These are phyloP conservation scores for Phaonia tiefii DNA, from an alignment of 2,888 invertebrate genomes.

Conservation along the genomic window DNA sequence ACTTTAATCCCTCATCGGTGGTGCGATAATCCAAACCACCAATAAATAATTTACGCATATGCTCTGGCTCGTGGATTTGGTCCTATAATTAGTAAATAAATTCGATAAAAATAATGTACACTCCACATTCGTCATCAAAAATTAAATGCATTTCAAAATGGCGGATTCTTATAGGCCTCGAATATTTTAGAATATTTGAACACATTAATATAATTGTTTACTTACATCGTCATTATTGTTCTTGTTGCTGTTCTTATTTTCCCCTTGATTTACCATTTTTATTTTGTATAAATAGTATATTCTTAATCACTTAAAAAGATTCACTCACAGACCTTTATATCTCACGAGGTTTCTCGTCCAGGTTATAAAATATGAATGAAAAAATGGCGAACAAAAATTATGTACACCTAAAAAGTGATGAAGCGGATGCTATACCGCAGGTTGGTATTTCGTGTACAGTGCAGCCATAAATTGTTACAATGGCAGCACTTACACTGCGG, in stretches of 20 bases:
- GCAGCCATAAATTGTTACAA: background rate
- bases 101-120: background rate
- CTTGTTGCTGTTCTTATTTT: slow-evolving; percentile 63
- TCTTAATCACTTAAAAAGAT: background rate
- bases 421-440: background rate
- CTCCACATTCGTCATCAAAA: slow-evolving; percentile 12
- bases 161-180: slow-evolving; percentile 44
- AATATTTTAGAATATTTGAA: slow-evolving; percentile 44
- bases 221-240: slow-evolving; percentile 68
- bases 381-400: slow-evolving; percentile 11
- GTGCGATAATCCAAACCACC: slow-evolving; percentile 97
- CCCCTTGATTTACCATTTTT: slow-evolving; percentile 24
- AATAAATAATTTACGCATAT: slow-evolving; percentile 95
- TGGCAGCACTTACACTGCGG: too few species aligned
- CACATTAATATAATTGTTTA: slow-evolving; percentile 31
- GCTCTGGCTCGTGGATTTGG: slow-evolving; percentile 83
- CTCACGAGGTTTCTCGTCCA: slow-evolving; percentile 20
- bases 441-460: background rate
- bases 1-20: slow-evolving; percentile 93
- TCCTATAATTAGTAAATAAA: slow-evolving; percentile 62
- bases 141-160: slow-evolving; percentile 57
- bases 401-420: slow-evolving; percentile 89
- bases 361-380: slow-evolving; percentile 50
- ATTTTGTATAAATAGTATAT: background rate
- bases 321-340: background rate